A percentile compares a stretch with the other conserved stretches of the same genome.
Evolutionary conservation across 2,888 invertebrate species (phyloP).

Genomic region (Apodemia duryi): DNA sequence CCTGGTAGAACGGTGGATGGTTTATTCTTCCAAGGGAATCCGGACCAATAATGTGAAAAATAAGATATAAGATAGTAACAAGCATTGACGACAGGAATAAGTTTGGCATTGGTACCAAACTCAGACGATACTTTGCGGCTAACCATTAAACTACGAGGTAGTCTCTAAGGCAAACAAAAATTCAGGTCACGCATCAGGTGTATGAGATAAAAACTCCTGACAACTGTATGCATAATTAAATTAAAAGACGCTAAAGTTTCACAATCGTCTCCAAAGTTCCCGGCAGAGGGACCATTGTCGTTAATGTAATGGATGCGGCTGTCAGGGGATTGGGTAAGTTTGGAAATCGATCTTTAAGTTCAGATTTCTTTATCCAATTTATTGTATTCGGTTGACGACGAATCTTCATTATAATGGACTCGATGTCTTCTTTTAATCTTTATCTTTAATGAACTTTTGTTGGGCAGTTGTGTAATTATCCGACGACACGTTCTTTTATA

Average conservation of each 20-base stretch:
- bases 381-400: not conserved
- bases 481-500: no score
- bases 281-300: constrained; percentile 7
- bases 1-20: no score
- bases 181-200: not conserved
- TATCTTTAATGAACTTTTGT: no score
- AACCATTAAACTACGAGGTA: not conserved
- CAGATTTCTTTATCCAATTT: constrained; percentile 3
- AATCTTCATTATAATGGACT: not conserved
- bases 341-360: constrained; percentile 3
- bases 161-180: no score
- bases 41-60: no score
- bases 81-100: no score
- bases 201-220: constrained; percentile 2
- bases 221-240: constrained; percentile 8
- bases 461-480: no score
- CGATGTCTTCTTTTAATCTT: no score
- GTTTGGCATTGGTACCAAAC: no score
- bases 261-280: not conserved
- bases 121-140: no score
- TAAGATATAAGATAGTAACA: no score
- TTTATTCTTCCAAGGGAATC: no score
- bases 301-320: not conserved
- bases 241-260: constrained; percentile 1
- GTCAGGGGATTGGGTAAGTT: not conserved